phyloP scores from a whole-genome alignment of 2,113 vertebrate genomes.

The Prietella phreatophila region DNA sequence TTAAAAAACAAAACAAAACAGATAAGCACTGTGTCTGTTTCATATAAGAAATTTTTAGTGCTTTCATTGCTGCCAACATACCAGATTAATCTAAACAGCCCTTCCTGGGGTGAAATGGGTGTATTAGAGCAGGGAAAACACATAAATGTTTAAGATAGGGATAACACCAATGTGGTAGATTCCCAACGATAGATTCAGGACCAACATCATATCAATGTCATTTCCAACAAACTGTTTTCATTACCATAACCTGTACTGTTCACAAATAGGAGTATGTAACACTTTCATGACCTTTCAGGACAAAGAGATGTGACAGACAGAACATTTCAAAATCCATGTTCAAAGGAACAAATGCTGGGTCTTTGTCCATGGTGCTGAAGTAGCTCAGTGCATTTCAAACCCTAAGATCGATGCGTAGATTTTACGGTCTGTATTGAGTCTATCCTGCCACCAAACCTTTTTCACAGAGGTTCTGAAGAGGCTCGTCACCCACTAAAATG shows the following conservation, averaged over 20 bases:
- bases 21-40: neutral
- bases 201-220: neutral
- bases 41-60: neutral
- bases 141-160: neutral
- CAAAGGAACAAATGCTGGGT: neutral
- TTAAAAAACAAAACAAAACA: neutral
- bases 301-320: neutral
- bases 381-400: neutral
- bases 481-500: too few species aligned
- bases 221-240: neutral
- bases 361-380: constrained; percentile 29
- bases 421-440: neutral
- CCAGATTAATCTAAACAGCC: neutral
- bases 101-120: neutral
- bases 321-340: neutral
- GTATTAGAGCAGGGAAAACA: neutral
- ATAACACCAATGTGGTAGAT: neutral
- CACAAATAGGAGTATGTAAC: neutral
- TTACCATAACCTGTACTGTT: neutral
- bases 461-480: neutral
- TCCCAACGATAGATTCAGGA: neutral
- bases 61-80: neutral
- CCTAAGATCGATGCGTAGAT: neutral
- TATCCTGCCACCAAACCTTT: neutral
- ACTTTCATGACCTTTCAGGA: neutral